phyloP scores from a whole-genome alignment of 2,113 vertebrate species.

The Oryzias celebensis region DNA sequence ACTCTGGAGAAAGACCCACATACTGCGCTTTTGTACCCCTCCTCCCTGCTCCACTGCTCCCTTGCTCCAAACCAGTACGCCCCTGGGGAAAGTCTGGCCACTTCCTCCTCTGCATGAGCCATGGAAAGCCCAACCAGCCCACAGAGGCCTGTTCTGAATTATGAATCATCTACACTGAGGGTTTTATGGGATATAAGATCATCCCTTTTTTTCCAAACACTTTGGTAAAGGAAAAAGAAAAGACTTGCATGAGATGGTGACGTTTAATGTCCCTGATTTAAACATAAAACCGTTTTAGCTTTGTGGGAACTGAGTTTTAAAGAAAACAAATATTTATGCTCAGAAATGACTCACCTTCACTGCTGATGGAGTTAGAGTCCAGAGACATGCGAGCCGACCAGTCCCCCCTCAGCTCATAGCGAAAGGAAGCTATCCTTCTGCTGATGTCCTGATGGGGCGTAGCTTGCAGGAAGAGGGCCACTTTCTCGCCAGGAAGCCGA shows the following conservation, averaged over 20 bases:
- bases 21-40: conserved; percentile 79
- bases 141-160: conserved; percentile 47
- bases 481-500: conserved; percentile 81
- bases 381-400: conserved; percentile 74
- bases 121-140: conserved; percentile 45
- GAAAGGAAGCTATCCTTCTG: conserved; percentile 87
- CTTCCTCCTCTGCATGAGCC: conserved; percentile 52
- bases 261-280: no score
- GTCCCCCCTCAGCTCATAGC: conserved; percentile 85
- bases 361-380: conserved; percentile 69
- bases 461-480: conserved; percentile 89
- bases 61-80: conserved; percentile 47
- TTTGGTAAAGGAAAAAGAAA: neutral
- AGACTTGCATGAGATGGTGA: neutral
- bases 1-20: conserved; percentile 70
- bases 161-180: conserved; percentile 37
- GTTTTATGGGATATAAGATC: conserved; percentile 22
- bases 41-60: conserved; percentile 38
- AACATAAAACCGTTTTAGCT: no score
- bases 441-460: conserved; percentile 91
- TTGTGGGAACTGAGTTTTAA: no score
- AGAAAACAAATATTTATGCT: no score
- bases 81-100: conserved; percentile 64
- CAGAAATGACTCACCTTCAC: conserved; percentile 77
- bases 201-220: neutral